Percentiles rank a stretch among this genome's conserved stretches.
Conservation (phyloP, 2,113 vertebrate species). For the Pavo muticus region DNA sequence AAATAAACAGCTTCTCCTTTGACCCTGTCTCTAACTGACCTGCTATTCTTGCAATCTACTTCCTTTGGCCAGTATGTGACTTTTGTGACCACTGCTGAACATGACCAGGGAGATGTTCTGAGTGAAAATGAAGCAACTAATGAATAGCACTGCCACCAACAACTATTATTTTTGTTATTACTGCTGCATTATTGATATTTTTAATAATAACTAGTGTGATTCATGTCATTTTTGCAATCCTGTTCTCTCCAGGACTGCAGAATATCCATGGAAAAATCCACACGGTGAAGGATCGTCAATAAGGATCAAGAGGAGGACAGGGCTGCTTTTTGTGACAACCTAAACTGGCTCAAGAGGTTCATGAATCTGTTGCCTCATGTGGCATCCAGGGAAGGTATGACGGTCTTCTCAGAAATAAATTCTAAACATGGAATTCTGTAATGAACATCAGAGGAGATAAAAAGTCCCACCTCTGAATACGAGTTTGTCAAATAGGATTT, state of each 20-base stretch:
- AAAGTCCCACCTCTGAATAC: not conserved
- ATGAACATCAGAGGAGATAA: not conserved
- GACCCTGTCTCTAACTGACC: not conserved
- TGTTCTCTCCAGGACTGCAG: not conserved
- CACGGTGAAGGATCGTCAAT: fast-evolving
- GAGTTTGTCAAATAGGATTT: not conserved
- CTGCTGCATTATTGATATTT: not conserved
- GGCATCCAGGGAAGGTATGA: not conserved
- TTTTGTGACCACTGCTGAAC: not conserved
- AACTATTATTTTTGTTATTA: not conserved
- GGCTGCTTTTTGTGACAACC: fast-evolving
- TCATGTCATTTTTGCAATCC: not conserved
- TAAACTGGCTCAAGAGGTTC: not conserved
- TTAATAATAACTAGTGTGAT: not conserved
- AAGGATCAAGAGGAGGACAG: not conserved
- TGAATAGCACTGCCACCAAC: fast-evolving
- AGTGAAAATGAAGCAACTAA: not conserved
- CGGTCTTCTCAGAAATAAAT: not conserved
- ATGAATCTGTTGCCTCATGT: not conserved
- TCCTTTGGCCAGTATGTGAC: not conserved
- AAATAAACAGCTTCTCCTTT: not conserved
- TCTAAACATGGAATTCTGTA: not conserved
- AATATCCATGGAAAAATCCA: not conserved
- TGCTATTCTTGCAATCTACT: not conserved
- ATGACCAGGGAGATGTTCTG: not conserved